Evolutionary conservation across 2,888 invertebrate species (phyloP).

Genomic region (Oscheius myriophilus): DNA sequence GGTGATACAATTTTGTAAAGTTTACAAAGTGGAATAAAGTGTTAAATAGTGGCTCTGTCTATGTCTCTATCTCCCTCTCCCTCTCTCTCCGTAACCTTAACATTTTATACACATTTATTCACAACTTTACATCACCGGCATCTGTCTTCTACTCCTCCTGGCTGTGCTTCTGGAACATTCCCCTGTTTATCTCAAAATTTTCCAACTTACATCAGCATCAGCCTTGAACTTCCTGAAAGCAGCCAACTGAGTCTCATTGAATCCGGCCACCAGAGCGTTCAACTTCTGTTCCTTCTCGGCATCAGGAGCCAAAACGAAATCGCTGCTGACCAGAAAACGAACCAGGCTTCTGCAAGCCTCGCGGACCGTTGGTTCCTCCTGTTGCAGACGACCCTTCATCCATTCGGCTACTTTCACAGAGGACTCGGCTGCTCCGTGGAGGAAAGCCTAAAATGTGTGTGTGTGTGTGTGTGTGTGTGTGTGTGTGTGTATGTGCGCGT

Average conservation of each 20-base stretch:
- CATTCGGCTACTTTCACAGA: constrained; percentile 4
- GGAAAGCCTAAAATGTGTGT: constrained; percentile 2
- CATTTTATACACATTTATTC: too few species aligned
- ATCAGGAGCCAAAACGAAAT: constrained; percentile 19
- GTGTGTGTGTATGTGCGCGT: too few species aligned
- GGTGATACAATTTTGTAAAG: too few species aligned
- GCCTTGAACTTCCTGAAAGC: constrained; percentile 28
- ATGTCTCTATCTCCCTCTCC: too few species aligned
- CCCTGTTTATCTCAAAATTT: too few species aligned
- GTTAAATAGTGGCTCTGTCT: too few species aligned
- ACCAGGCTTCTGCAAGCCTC: constrained; percentile 16
- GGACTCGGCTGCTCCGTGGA: constrained; percentile 11
- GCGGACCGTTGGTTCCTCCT: constrained; percentile 13
- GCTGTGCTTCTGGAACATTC: too few species aligned
- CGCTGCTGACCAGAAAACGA: constrained; percentile 21
- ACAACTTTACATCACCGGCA: too few species aligned
- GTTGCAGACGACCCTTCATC: constrained; percentile 12
- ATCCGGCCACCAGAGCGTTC: constrained; percentile 23
- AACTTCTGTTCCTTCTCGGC: constrained; percentile 18
- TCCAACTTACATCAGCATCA: constrained; percentile 17
- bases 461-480: background rate
- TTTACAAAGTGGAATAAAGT: too few species aligned
- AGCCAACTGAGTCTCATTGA: constrained; percentile 24
- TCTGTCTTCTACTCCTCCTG: too few species aligned
- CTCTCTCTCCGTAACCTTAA: too few species aligned